A percentile compares a stretch with the other conserved stretches of the same genome.
Conservation (phyloP, 2,888 invertebrate genomes). For the Aleiodes testaceus region DNA sequence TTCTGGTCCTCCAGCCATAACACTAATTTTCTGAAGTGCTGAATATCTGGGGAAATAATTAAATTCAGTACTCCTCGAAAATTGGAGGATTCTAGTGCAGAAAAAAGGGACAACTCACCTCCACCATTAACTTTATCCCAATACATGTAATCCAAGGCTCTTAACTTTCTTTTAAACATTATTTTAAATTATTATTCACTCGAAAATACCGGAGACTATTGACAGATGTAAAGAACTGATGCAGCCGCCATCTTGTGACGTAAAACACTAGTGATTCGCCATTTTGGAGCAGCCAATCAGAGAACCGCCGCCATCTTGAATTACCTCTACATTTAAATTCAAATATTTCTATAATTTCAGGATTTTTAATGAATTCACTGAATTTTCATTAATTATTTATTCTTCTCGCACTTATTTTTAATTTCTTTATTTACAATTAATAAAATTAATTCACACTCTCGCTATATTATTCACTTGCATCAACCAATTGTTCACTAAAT, state of each 20-base stretch:
- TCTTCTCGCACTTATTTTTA: background rate
- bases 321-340: too few species aligned
- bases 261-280: too few species aligned
- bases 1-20: conserved; percentile 96
- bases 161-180: conserved; percentile 86
- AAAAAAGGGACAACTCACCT: too few species aligned
- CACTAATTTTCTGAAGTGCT: conserved; percentile 85
- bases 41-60: conserved; percentile 78
- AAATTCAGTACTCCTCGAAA: too few species aligned
- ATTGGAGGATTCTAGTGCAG: too few species aligned
- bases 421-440: conserved; percentile 23
- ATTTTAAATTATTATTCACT: conserved; percentile 52
- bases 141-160: conserved; percentile 85
- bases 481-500: background rate
- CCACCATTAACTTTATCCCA: conserved; percentile 81
- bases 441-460: conserved; percentile 22
- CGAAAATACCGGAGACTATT: too few species aligned
- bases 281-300: too few species aligned
- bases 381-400: background rate
- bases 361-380: too few species aligned
- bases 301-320: too few species aligned
- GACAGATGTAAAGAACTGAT: too few species aligned
- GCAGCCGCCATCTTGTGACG: too few species aligned
- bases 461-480: background rate
- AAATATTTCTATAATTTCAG: too few species aligned